A percentile compares a stretch with the other conserved stretches of the same genome.
Conservation (phyloP, 1,140 invertebrate species). For the Cyclargus thomasi region DNA sequence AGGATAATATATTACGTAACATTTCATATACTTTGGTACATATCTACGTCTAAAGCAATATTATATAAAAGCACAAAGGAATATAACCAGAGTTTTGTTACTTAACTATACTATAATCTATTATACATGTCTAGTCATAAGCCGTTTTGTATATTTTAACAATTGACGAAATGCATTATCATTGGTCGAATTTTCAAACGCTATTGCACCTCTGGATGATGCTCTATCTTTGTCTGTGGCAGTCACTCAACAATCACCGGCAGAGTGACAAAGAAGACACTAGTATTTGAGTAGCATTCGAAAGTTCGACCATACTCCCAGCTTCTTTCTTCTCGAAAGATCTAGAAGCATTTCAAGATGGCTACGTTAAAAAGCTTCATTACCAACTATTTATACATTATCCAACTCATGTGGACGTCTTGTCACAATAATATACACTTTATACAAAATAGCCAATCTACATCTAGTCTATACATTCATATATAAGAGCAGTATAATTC, state of each 20-base stretch:
- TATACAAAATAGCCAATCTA: constrained; percentile 14
- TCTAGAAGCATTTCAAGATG: background rate
- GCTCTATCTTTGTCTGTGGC: background rate
- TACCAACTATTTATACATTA: constrained; percentile 20
- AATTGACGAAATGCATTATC: constrained; percentile 23
- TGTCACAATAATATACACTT: constrained; percentile 15
- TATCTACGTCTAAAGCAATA: constrained; percentile 13
- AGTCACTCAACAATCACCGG: no score
- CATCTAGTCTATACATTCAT: constrained; percentile 3
- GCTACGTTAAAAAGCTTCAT: constrained; percentile 16
- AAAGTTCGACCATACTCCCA: background rate
- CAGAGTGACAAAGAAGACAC: no score
- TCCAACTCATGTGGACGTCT: constrained; percentile 52
- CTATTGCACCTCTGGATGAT: background rate
- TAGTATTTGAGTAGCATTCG: no score
- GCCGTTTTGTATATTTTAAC: constrained; percentile 36
- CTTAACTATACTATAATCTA: constrained; percentile 31
- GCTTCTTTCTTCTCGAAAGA: background rate
- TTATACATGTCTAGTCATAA: constrained; percentile 40
- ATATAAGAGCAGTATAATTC: background rate
- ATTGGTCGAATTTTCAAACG: background rate
- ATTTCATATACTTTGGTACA: constrained; percentile 9
- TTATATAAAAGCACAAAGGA: constrained; percentile 21
- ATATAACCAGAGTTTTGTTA: constrained; percentile 45
- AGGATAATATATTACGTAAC: constrained; percentile 20